Evolutionary conservation across 1,140 invertebrate genomes (phyloP).

Genomic region (Brachionus koreanus): DNA sequence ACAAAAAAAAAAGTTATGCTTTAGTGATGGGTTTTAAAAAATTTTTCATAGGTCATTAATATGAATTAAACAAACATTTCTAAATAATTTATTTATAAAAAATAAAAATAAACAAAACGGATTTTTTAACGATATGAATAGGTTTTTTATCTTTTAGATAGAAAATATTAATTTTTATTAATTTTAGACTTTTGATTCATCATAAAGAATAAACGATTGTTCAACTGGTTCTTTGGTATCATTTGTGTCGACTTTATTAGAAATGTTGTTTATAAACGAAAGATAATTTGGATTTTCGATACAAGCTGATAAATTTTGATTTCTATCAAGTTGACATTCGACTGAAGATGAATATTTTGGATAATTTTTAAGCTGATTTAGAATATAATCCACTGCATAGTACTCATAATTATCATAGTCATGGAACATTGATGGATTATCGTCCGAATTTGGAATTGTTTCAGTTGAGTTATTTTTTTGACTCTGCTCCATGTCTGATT

Average conservation of each 20-base stretch:
- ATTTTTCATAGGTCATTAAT: not conserved
- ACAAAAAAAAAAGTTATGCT: not conserved
- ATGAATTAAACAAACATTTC: not conserved
- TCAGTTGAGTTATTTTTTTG: not conserved
- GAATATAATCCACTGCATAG: constrained; percentile 20
- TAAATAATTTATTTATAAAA: not conserved
- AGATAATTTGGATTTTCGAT: not conserved
- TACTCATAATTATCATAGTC: constrained; percentile 44
- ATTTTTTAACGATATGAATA: too few species aligned
- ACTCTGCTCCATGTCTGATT: not conserved
- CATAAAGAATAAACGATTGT: constrained; percentile 31
- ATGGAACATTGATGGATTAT: not conserved
- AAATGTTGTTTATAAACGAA: not conserved
- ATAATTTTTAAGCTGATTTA: not conserved
- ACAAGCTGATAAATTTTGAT: not conserved
- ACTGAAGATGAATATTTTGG: not conserved
- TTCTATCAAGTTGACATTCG: not conserved
- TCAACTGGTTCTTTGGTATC: not conserved
- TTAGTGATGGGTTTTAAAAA: not conserved
- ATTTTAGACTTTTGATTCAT: constrained; percentile 16
- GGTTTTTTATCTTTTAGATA: not conserved
- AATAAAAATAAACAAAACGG: too few species aligned
- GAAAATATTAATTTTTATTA: not conserved
- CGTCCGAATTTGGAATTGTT: not conserved
- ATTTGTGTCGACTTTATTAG: not conserved